A percentile compares a stretch with the other conserved stretches of the same genome.
phyloP scores from a whole-genome alignment of 2,888 invertebrate species.

The Drosophila bunnanda region DNA sequence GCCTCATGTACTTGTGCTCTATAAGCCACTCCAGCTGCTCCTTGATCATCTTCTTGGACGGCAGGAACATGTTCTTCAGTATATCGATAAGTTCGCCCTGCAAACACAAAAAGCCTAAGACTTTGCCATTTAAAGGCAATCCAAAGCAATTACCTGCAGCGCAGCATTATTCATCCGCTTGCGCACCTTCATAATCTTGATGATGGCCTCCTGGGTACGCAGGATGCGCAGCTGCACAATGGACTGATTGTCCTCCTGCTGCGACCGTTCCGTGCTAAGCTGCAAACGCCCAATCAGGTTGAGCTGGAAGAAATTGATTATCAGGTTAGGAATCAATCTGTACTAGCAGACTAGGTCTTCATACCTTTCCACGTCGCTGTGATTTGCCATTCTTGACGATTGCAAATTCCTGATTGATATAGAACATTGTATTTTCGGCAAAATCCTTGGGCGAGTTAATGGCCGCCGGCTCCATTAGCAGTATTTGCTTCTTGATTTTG shows the following conservation, averaged over 20 bases:
- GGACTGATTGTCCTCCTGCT: constrained; percentile 99
- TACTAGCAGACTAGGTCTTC: not conserved
- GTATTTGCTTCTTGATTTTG: constrained; percentile 96
- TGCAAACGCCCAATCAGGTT: constrained; percentile 98
- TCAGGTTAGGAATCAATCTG: not conserved
- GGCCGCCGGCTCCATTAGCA: constrained; percentile 90
- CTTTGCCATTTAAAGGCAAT: not conserved
- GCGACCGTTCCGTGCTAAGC: constrained; percentile 96
- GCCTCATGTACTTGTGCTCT: constrained; percentile 98
- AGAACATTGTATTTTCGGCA: constrained; percentile 95
- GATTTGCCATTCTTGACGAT: constrained; percentile 96
- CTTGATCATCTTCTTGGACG: constrained; percentile 99
- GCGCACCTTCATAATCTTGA: constrained; percentile 99
- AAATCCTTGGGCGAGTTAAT: constrained; percentile 97
- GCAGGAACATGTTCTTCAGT: constrained; percentile 99
- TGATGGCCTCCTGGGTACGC: constrained; percentile 97
- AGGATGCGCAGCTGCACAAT: constrained; percentile 98
- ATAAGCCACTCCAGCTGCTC: constrained; percentile 99
- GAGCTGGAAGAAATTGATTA: constrained; percentile 85
- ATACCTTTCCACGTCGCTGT: constrained; percentile 95
- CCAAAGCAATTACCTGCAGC: constrained; percentile 88
- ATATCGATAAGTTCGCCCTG: constrained; percentile 98
- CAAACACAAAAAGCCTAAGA: constrained; percentile 61
- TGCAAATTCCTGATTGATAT: constrained; percentile 99
- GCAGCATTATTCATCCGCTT: constrained; percentile 97